phyloP scores from a whole-genome alignment of 2,113 vertebrate genomes.

The Xenus cinereus region DNA sequence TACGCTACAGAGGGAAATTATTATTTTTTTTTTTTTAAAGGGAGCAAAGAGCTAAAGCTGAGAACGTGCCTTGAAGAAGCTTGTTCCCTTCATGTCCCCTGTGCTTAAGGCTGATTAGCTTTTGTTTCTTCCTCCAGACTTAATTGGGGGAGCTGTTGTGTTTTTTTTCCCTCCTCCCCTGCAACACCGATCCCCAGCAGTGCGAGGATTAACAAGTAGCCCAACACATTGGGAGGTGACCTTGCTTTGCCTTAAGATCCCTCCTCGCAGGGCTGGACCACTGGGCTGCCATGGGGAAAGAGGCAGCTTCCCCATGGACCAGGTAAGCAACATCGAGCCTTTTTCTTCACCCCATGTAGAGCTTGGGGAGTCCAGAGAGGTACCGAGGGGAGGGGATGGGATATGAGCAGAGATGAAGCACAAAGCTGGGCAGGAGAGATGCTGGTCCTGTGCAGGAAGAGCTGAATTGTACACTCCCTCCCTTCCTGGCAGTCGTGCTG shows the following conservation, averaged over 20 bases:
- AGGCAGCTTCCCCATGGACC: not conserved
- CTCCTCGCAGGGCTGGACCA: accelerated
- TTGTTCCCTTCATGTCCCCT: not conserved
- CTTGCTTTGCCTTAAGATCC: not conserved
- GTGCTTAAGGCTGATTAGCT: not conserved
- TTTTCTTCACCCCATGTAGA: not conserved
- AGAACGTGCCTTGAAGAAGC: not conserved
- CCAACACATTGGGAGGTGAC: not conserved
- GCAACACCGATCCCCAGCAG: not conserved
- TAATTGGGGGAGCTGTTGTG: not conserved
- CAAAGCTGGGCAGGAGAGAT: not conserved
- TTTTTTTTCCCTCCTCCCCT: not conserved
- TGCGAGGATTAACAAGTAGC: not conserved
- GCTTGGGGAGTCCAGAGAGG: not conserved
- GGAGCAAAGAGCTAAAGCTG: not conserved
- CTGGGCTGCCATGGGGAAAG: not conserved
- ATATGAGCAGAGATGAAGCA: not conserved
- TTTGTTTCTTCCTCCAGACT: not conserved
- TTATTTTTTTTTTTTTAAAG: not conserved
- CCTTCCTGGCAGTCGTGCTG: not conserved
- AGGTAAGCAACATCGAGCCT: not conserved
- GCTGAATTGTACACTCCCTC: not conserved
- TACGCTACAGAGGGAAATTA: not conserved
- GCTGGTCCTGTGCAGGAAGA: not conserved
- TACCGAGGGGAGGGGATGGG: too few relatives aligned